phyloP scores from a whole-genome alignment of 2,888 invertebrate genomes.

The Dicyrtoma fusca region DNA sequence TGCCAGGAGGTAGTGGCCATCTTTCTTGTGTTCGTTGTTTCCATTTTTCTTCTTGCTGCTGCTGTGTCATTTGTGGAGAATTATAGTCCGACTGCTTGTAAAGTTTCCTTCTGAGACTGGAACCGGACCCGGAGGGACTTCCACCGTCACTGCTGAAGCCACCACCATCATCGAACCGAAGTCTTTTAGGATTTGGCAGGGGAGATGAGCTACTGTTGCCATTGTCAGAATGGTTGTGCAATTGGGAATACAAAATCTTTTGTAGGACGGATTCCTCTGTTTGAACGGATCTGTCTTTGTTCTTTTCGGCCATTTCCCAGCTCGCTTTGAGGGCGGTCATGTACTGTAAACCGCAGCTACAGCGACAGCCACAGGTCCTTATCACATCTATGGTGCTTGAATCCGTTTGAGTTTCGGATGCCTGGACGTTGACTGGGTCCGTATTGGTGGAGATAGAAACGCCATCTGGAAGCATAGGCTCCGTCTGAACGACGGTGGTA shows the following conservation, averaged over 20 bases:
- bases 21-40: neutral
- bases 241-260: too few relatives aligned
- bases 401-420: constrained; percentile 16
- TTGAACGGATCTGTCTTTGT: constrained; percentile 4
- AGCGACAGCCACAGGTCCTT: constrained; percentile 25
- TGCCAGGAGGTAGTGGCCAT: too few relatives aligned
- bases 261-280: constrained; percentile 1
- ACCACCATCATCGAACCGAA: neutral
- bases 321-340: constrained; percentile 17
- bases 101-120: neutral
- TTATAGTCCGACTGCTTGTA: too few relatives aligned
- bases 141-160: neutral
- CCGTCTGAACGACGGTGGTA: constrained; percentile 17
- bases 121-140: too few relatives aligned
- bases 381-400: constrained; percentile 8
- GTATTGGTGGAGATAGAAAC: neutral
- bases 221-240: too few relatives aligned
- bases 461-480: neutral
- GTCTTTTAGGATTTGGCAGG: neutral
- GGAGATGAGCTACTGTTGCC: neutral
- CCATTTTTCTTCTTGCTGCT: neutral
- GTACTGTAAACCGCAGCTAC: constrained; percentile 29
- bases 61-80: too few relatives aligned
- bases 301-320: constrained; percentile 25
- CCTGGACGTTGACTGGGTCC: neutral